Percentiles rank a stretch among this genome's conserved stretches.
Evolutionary conservation across 2,113 vertebrate species (phyloP).

Genomic region (Craseonycteris thonglongyai): DNA sequence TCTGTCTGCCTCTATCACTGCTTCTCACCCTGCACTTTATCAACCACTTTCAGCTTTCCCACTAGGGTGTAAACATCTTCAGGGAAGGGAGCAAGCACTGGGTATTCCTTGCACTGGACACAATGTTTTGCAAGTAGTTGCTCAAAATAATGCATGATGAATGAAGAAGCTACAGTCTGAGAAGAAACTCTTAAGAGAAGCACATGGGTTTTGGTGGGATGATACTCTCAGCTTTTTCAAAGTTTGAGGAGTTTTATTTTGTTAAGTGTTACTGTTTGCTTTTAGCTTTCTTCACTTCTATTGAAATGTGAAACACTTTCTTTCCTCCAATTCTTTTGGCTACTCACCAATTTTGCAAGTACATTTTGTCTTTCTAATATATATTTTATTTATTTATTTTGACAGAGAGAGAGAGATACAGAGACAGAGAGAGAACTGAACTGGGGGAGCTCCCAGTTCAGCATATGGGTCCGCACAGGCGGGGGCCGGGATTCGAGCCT

Average conservation of each 20-base stretch:
- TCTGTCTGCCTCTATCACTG: not conserved
- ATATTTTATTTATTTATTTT: too few species aligned
- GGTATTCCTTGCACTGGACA: not conserved
- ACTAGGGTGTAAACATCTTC: not conserved
- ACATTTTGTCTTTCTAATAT: not conserved
- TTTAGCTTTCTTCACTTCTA: not conserved
- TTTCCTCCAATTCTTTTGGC: not conserved
- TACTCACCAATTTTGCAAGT: not conserved
- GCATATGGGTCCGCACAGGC: too few species aligned
- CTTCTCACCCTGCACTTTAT: not conserved
- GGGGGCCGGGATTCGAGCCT: too few species aligned
- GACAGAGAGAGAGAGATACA: too few species aligned
- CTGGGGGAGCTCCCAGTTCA: too few species aligned
- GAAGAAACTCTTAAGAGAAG: not conserved
- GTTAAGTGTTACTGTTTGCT: not conserved
- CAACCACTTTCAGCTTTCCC: not conserved
- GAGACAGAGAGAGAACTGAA: too few species aligned
- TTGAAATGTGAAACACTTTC: not conserved
- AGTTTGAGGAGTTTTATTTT: not conserved
- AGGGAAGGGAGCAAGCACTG: not conserved
- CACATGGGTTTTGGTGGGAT: not conserved
- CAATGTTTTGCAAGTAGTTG: not conserved
- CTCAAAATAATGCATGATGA: not conserved
- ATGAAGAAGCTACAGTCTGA: not conserved
- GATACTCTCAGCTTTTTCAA: not conserved